phyloP scores from a whole-genome alignment of 2,888 invertebrate species.

The Sympetrum striolatum region DNA sequence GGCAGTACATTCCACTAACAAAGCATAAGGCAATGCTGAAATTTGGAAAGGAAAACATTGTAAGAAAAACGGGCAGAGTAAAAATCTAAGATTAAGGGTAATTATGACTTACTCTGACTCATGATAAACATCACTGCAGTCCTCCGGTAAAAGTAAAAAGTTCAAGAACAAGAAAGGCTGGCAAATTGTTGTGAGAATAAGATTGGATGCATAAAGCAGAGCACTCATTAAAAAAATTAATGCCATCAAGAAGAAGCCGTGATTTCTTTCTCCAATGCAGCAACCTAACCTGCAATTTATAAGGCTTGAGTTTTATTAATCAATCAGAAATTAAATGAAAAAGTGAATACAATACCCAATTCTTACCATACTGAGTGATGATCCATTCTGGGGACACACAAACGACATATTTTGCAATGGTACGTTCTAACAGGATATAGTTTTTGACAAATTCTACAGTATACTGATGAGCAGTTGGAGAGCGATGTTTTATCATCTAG shows the following conservation, averaged over 20 bases:
- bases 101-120: constrained; percentile 71
- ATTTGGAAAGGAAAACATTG: constrained; percentile 51
- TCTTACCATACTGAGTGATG: constrained; percentile 82
- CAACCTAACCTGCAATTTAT: constrained; percentile 74
- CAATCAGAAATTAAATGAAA: neutral
- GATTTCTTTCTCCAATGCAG: constrained; percentile 82
- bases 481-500: neutral
- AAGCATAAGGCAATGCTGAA: constrained; percentile 66
- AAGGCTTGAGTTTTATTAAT: constrained; percentile 47
- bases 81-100: neutral
- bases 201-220: constrained; percentile 76
- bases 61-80: constrained; percentile 48
- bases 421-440: constrained; percentile 67
- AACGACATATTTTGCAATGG: constrained; percentile 84
- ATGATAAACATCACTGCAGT: constrained; percentile 84
- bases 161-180: constrained; percentile 76
- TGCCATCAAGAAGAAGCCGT: constrained; percentile 75
- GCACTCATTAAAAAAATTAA: constrained; percentile 71
- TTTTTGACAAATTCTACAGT: neutral
- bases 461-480: neutral
- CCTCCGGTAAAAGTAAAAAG: constrained; percentile 77
- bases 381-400: constrained; percentile 78
- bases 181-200: constrained; percentile 86
- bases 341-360: constrained; percentile 26
- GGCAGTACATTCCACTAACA: constrained; percentile 63